phyloP scores from a whole-genome alignment of 2,888 invertebrate species.

The Synergus japonicus region DNA sequence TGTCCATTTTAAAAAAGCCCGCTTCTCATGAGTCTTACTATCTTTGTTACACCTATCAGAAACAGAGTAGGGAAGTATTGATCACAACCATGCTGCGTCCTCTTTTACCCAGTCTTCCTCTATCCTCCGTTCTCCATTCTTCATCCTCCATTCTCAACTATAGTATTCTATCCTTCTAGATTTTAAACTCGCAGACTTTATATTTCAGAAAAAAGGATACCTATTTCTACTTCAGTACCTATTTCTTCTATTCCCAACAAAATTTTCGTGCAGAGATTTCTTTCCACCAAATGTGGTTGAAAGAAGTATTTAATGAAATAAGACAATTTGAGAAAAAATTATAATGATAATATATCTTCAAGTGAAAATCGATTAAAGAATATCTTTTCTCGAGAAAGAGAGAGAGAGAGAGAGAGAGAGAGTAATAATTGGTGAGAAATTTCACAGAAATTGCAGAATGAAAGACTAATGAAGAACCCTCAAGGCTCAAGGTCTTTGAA shows the following conservation, averaged over 20 bases:
- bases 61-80: constrained; percentile 73
- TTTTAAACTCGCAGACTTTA: constrained; percentile 47
- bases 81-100: constrained; percentile 74
- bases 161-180: constrained; percentile 44
- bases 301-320: not conserved
- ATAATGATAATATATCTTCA: not conserved
- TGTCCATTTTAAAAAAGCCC: constrained; percentile 54
- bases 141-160: constrained; percentile 58
- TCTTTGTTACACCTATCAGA: constrained; percentile 70
- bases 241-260: not conserved
- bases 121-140: constrained; percentile 60
- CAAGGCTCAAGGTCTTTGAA: not conserved
- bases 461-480: not conserved
- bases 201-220: constrained; percentile 51
- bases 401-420: too few relatives aligned
- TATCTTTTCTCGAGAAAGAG: not conserved
- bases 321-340: not conserved
- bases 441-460: not conserved
- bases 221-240: constrained; percentile 32
- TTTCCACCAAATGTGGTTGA: not conserved
- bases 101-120: constrained; percentile 59
- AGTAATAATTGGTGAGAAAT: not conserved
- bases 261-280: not conserved
- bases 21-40: constrained; percentile 58
- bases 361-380: not conserved